phyloP scores from a whole-genome alignment of 2,797 vertebrate genomes.

The Cuculus canorus region DNA sequence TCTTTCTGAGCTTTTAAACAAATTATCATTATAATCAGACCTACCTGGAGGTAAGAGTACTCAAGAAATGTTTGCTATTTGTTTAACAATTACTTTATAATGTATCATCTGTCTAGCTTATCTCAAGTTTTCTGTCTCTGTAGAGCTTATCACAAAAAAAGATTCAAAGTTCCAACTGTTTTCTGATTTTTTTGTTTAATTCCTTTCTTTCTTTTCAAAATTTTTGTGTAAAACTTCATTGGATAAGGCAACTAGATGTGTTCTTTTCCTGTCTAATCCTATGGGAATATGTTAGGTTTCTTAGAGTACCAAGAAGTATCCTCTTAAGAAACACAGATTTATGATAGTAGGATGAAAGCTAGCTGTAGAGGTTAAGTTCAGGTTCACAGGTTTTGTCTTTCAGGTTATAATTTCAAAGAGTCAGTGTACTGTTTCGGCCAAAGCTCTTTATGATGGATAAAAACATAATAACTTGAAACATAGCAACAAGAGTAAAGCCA shows the following conservation, averaged over 20 bases:
- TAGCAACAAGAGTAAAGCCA: not conserved
- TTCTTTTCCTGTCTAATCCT: not conserved
- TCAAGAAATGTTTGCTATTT: not conserved
- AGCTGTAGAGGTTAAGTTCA: not conserved
- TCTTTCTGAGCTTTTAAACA: not conserved
- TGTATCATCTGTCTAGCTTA: not conserved
- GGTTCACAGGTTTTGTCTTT: not conserved
- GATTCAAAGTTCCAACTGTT: not conserved
- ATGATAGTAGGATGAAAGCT: not conserved
- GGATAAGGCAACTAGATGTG: not conserved
- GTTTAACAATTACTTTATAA: not conserved
- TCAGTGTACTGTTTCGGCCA: not conserved
- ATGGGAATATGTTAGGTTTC: not conserved
- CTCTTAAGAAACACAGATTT: not conserved
- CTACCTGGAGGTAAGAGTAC: not conserved
- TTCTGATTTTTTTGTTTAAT: not conserved
- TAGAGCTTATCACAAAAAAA: not conserved
- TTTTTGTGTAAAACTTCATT: not conserved
- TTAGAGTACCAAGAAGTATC: not conserved
- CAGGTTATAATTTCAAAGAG: not conserved
- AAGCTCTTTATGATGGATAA: conserved; percentile 20
- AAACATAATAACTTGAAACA: not conserved
- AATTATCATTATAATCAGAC: not conserved
- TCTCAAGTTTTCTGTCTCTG: not conserved
- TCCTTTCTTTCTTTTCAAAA: not conserved